Base-by-base conservation (phyloP, 2,113 vertebrate species). In the Theropithecus gelada region DNA sequence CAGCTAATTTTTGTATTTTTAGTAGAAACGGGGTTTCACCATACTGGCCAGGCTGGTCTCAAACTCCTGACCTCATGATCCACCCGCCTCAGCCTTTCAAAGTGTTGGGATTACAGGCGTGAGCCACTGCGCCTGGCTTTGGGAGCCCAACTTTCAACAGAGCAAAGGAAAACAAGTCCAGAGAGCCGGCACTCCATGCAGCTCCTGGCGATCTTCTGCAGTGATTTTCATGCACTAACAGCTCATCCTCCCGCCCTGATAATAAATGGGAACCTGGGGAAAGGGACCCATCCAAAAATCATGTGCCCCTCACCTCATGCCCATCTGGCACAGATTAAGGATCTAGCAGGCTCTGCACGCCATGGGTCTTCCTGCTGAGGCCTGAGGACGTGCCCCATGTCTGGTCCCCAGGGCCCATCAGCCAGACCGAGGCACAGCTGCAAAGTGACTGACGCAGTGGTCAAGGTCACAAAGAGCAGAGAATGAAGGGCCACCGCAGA, bases 161-260 rank as follows among this genome's bases (percentile, higher is more conserved):
- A 68, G 22, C 87, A n/a, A 25, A 38, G 79, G 30, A 82, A 52
- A 38, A 55, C 45, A 55, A 5, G 22, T 48, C 14, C 3, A 11
- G 38, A 45, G 14, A 78, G 6, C 14, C 40, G 12, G 1, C 3
- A 8, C 40, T 3, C 16, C 35, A 5, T 64, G 18, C 3, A 0
- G 57, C 2, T 32, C 68, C 43, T 8, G n/a, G 45, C 13, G 5
- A 8, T 5, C 70, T 18, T 43, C 7, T 4, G 5, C 3, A 20
- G 30, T 8, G 10, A 66, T 38, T 18, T n/a, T 25, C 11, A 5
- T 1, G 1, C 25, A 8, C 35, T 50, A 8, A 50, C 3, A 3
- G 32, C 40, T 14, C 64, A 1, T 30, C 50, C n/a, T 50, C 20
- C 12, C 2, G 25, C 32, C 32, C 61, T 86, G 40, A 22, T 0